phyloP scores from a whole-genome alignment of 2,797 vertebrate species.

The Cyclura pinguis region DNA sequence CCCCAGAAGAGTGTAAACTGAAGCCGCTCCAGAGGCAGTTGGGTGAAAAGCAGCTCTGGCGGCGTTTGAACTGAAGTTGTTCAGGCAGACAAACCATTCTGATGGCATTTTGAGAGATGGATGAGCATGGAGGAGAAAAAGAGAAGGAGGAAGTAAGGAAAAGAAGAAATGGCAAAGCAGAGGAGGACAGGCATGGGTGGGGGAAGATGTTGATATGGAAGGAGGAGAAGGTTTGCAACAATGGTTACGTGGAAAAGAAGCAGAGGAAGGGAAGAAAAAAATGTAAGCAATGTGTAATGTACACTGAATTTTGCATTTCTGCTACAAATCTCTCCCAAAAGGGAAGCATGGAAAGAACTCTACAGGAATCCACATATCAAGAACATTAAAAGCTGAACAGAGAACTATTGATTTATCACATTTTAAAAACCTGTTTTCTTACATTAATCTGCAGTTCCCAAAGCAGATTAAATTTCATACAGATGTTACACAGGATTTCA shows the following conservation, averaged over 20 bases:
- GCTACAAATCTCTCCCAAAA: conserved; percentile 15
- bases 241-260: not conserved
- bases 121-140: not conserved
- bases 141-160: not conserved
- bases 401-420: not conserved
- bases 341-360: not conserved
- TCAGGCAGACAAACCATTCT: conserved; percentile 67
- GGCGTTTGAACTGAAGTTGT: conserved; percentile 60
- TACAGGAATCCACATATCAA: conserved; percentile 18
- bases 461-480: not conserved
- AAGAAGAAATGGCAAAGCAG: accelerated
- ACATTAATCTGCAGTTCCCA: conserved; percentile 12
- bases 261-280: conserved; percentile 60
- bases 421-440: not conserved
- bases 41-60: conserved; percentile 68
- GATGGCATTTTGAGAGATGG: conserved; percentile 31
- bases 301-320: conserved; percentile 40
- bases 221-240: not conserved
- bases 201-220: not conserved
- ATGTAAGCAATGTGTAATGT: conserved; percentile 52
- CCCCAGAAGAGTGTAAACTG: conserved; percentile 53
- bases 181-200: conserved; percentile 38
- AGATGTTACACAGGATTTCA: not conserved
- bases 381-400: not conserved
- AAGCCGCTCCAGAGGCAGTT: conserved; percentile 72